A percentile compares a stretch with the other conserved stretches of the same genome.
These are phyloP conservation scores for Dione juno DNA, from an alignment of 2,888 invertebrate genomes.

Conservation along the genomic window DNA sequence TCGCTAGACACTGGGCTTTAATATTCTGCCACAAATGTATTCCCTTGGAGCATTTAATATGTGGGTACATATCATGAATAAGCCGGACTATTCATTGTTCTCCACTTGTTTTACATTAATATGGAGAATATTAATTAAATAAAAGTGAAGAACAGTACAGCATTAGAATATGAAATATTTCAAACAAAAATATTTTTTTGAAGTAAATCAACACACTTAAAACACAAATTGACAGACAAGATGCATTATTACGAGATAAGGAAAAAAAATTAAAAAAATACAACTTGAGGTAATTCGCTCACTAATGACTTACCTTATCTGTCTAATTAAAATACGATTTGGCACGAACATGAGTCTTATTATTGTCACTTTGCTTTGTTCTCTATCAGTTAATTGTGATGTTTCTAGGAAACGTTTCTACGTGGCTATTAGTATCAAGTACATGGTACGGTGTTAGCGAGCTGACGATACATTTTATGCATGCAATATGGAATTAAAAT, in stretches of 20 bases:
- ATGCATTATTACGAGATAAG: slow-evolving; percentile 75
- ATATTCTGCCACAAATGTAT: no score
- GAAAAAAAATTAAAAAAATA: slow-evolving; percentile 76
- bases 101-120: no score
- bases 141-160: neutral
- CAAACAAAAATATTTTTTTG: neutral
- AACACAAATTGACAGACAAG: slow-evolving; percentile 69
- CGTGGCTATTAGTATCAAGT: slow-evolving; percentile 59
- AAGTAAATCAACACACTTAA: slow-evolving; percentile 15
- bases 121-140: no score
- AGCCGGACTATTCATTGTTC: no score
- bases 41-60: no score
- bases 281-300: slow-evolving; percentile 74
- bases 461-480: neutral
- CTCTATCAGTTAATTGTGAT: slow-evolving; percentile 63
- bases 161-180: no score
- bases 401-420: slow-evolving; percentile 55
- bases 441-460: slow-evolving; percentile 32
- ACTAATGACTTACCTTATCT: slow-evolving; percentile 77
- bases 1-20: no score
- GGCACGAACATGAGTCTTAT: slow-evolving; percentile 61
- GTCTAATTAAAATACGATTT: slow-evolving; percentile 81
- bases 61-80: no score
- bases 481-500: no score
- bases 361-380: slow-evolving; percentile 72